Evolutionary conservation across 2,797 vertebrate species (phyloP), one percentile per base, ranked within the genome.

Genomic region (Squalus acanthias): DNA sequence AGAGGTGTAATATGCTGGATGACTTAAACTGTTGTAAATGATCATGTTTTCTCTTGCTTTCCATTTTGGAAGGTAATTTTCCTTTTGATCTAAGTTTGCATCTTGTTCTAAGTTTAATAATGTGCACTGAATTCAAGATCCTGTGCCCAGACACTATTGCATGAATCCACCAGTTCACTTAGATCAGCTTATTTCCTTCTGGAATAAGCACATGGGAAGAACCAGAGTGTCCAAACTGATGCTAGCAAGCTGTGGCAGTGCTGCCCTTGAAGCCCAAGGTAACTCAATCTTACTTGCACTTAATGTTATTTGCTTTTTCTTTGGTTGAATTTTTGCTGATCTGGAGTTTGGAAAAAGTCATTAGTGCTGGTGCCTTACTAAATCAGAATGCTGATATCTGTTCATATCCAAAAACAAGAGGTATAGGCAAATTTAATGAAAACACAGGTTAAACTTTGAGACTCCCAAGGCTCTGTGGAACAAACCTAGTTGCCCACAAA

Each of bases 11-110:
- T 50, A 95, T 95, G 70, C 50, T 74, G 13, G 39, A n/a, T 74
- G 26, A 95, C 46, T 95, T 94, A 22, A 91, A 95, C 39, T 50
- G 46, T 50, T 95, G 63, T 69, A 69, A 93, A 69, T 93, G 13
- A 57, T 95, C 22, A 29, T 15, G 63, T 50, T 95, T 70, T 50
- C 26, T 74, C 26, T 76, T 95, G 39, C 50, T 57, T 76, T 57
- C 46, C 69, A 8, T 72, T 93, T 69, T 65, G 57, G 57, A 63
- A 63, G 29, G 6, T 39, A 39, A 65, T 65, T 70, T 72, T 95
- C 70, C 69, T 76, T 95, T 72, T 76, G 46, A 57, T 33, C 1
- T n/a, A 95, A 94, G 63, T 94, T 94, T 94, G 20, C 67, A n/a
- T 93, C 33, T 7, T 63, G 57, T 39, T 95, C 22, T 13, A 63